phyloP scores from a whole-genome alignment of 2,888 invertebrate species.

The Lobophora halterata region DNA sequence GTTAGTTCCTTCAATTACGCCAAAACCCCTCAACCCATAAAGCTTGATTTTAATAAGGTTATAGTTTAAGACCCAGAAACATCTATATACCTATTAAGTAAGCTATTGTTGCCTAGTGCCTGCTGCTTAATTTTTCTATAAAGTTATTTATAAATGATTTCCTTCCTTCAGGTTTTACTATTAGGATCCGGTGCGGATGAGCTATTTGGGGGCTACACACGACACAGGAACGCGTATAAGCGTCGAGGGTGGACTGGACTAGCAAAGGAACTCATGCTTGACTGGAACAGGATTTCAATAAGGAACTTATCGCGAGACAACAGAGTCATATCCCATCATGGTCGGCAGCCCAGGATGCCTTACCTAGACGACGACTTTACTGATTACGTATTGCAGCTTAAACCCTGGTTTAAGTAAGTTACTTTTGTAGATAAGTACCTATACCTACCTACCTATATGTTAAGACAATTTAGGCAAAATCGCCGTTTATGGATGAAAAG shows the following conservation, averaged over 20 bases:
- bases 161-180: conserved; percentile 83
- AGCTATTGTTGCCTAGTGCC: no score
- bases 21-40: no score
- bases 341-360: conserved; percentile 90
- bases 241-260: conserved; percentile 80
- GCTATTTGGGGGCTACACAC: conserved; percentile 95
- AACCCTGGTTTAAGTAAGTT: conserved; percentile 86
- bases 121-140: no score
- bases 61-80: no score
- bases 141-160: not conserved
- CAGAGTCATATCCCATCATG: conserved; percentile 94
- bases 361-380: conserved; percentile 88
- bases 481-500: no score
- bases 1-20: no score
- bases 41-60: no score
- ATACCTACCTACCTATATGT: conserved; percentile 5
- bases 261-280: conserved; percentile 84
- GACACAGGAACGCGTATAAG: conserved; percentile 89
- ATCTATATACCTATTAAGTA: no score
- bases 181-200: conserved; percentile 99
- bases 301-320: conserved; percentile 98
- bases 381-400: conserved; percentile 81
- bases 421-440: no score
- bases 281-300: conserved; percentile 92
- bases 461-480: no score